phyloP scores from a whole-genome alignment of 2,888 invertebrate species.

The Beris chalybata region DNA sequence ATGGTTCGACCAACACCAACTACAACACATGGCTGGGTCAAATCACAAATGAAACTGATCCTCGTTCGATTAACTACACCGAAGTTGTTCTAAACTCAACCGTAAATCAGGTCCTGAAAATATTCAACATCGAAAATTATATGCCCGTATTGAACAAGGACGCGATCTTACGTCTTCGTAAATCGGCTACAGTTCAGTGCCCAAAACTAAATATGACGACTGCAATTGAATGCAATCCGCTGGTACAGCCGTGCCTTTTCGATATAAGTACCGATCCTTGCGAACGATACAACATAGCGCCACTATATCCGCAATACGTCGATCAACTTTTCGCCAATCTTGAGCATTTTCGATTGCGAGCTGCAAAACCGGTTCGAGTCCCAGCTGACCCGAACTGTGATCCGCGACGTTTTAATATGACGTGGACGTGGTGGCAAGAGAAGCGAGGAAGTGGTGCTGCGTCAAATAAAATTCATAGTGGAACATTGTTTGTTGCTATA shows the following conservation, averaged over 20 bases:
- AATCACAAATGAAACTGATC: slow-evolving; percentile 45
- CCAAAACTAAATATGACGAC: slow-evolving; percentile 41
- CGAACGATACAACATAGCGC: slow-evolving; percentile 53
- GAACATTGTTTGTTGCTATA: slow-evolving; percentile 1
- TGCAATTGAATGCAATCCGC: slow-evolving; percentile 47
- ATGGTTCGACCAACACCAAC: slow-evolving; percentile 48
- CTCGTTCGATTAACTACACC: slow-evolving; percentile 44
- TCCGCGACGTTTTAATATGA: slow-evolving; percentile 60
- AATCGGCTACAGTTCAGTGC: slow-evolving; percentile 46
- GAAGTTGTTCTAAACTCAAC: slow-evolving; percentile 44
- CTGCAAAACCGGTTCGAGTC: slow-evolving; percentile 55
- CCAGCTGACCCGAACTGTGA: slow-evolving; percentile 57
- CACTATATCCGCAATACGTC: slow-evolving; percentile 42
- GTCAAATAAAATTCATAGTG: not conserved
- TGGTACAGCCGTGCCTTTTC: slow-evolving; percentile 57
- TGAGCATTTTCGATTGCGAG: slow-evolving; percentile 53
- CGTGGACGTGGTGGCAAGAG: slow-evolving; percentile 65
- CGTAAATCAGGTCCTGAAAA: slow-evolving; percentile 42
- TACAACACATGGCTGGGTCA: slow-evolving; percentile 45
- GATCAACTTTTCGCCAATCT: slow-evolving; percentile 55
- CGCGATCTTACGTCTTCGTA: slow-evolving; percentile 44
- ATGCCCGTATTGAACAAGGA: slow-evolving; percentile 38
- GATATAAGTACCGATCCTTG: slow-evolving; percentile 60
- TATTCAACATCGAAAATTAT: slow-evolving; percentile 32
- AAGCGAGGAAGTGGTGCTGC: slow-evolving; percentile 12